Conservation (phyloP, 2,113 vertebrate species). For the Chiloscyllium plagiosum region DNA sequence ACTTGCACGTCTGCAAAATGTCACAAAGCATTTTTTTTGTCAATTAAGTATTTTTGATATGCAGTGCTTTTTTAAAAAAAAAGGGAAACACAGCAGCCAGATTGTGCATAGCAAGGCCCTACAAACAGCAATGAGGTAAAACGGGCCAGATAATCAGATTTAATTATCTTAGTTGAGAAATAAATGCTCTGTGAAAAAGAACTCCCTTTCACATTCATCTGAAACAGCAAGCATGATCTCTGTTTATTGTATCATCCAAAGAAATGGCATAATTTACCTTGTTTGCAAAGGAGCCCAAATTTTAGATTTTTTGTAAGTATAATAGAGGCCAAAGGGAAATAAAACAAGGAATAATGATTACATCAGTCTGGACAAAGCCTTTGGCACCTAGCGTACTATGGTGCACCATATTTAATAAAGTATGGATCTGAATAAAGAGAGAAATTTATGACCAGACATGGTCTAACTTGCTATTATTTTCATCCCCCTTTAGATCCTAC, state of each 20-base stretch:
- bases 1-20: no score
- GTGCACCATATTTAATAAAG: neutral
- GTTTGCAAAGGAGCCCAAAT: neutral
- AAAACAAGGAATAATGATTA: neutral
- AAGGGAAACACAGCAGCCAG: no score
- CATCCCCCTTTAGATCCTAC: neutral
- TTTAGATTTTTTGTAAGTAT: neutral
- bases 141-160: neutral
- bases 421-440: neutral
- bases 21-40: no score
- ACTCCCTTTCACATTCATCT: neutral
- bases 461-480: neutral
- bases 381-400: neutral
- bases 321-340: neutral
- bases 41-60: no score
- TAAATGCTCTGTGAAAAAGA: neutral
- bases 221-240: neutral
- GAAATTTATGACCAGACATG: neutral
- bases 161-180: neutral
- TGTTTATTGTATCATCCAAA: neutral
- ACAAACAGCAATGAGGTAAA: neutral
- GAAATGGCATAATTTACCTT: neutral
- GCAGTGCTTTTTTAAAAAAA: no score
- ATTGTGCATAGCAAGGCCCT: neutral
- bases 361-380: neutral